Conservation (phyloP, 2,113 vertebrate genomes). For the Cryptomyrus ogoouensis region DNA sequence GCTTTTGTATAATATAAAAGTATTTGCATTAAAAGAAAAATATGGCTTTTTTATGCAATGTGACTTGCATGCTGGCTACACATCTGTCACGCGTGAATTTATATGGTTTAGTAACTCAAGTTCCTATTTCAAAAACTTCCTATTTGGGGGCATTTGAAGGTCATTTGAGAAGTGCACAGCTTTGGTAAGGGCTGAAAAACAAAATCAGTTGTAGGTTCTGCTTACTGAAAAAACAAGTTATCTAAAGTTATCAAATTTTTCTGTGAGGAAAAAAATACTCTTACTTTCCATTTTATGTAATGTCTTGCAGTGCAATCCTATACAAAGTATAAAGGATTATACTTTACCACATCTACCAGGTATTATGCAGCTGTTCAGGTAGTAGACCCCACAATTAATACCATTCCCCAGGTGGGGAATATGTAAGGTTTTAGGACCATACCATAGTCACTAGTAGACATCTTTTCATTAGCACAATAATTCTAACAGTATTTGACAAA, state of each 20-base stretch:
- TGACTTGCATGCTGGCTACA: neutral
- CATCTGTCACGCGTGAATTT: neutral
- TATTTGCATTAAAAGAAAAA: slow-evolving; percentile 47
- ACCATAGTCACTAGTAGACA: neutral
- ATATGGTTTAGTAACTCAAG: neutral
- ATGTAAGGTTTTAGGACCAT: neutral
- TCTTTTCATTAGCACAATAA: neutral
- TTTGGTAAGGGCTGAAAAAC: neutral
- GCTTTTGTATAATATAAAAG: slow-evolving; percentile 75
- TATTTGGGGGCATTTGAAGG: neutral
- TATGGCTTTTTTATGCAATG: slow-evolving; percentile 4
- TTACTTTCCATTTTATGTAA: neutral
- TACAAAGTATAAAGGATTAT: neutral
- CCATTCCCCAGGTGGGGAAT: neutral
- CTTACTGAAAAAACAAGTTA: too few species aligned
- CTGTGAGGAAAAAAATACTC: neutral
- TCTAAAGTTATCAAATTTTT: neutral
- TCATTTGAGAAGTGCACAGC: neutral
- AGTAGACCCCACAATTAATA: neutral
- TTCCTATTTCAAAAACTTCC: neutral
- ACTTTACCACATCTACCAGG: neutral
- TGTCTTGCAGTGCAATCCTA: neutral
- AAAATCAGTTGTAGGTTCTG: neutral
- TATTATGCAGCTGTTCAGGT: neutral
- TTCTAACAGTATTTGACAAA: neutral